Evolutionary conservation across 2,888 invertebrate genomes (phyloP), one percentile per base, ranked within the genome.

Genomic region (Brachyptera putata): DNA sequence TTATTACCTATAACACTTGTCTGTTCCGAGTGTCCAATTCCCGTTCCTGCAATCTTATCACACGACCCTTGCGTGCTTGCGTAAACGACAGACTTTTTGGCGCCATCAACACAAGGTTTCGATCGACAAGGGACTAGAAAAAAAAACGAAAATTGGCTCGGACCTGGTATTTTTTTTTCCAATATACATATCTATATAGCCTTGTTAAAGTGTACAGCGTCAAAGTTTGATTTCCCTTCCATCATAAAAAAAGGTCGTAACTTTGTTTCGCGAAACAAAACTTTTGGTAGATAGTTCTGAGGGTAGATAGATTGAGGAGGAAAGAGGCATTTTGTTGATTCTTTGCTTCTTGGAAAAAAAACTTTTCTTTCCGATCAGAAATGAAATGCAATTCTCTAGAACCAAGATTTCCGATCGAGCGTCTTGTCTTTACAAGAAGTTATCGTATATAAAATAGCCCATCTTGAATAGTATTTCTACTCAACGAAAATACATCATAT

Each of bases 201-300:
- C 41, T 41, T 41, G 41, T 41, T 41, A 41, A 41, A 41, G 41
- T 41, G 41, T 11, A 9, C 41, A 9, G 41, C 41, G 41, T 41
- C 41, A n/a, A 41, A 41, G 41, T 41, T 41, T 41, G 16, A 9
- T 18, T 41, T n/a, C n/a, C n/a, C n/a, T n/a, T n/a, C n/a, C n/a
- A n/a, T 41, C 41, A 5, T 41, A 41, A 18, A 41, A 34, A 18
- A 21, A 41, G 21, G 41, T 18, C 41, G 41, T 41, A 41, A 41
- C 41, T 41, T 41, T 41, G 41, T 18, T 41, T 16, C 18, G 41
- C 41, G 18, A 41, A 41, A 18, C 41, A 18, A 21, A 41, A 41
- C 41, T 41, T 41, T 16, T 5, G 41, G 21, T 16, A 9, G 41
- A 41, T 16, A 41, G n/a, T n/a, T n/a, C n/a, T n/a, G n/a, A n/a